These are phyloP conservation scores for Drosophila mayaguana DNA, from an alignment of 2,888 invertebrate genomes.

Conservation along the genomic window DNA sequence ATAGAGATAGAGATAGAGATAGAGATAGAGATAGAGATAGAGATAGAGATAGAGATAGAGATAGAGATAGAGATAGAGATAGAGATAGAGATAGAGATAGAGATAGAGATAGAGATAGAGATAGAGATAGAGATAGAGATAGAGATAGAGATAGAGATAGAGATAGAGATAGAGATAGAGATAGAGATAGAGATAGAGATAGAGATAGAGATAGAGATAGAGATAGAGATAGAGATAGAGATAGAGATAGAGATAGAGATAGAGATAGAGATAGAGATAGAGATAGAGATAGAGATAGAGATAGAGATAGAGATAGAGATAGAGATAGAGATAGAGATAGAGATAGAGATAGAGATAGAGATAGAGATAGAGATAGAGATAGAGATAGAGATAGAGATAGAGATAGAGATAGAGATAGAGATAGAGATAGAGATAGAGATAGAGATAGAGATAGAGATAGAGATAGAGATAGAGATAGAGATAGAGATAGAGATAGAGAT, in stretches of 20 bases:
- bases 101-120: neutral
- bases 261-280: neutral
- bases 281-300: neutral
- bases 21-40: neutral
- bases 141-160: neutral
- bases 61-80: neutral
- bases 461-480: constrained; percentile 1
- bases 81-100: neutral
- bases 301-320: neutral
- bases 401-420: neutral
- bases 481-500: neutral
- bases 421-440: neutral
- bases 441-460: neutral
- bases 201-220: neutral
- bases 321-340: neutral
- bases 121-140: neutral
- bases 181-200: too few species aligned
- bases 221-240: neutral
- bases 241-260: neutral
- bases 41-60: neutral
- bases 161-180: constrained; percentile 1
- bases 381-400: neutral
- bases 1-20: neutral
- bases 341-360: neutral
- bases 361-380: neutral